These are phyloP conservation scores for Fistularia commersonii DNA, from an alignment of 2,797 vertebrate genomes.

Conservation along the genomic window DNA sequence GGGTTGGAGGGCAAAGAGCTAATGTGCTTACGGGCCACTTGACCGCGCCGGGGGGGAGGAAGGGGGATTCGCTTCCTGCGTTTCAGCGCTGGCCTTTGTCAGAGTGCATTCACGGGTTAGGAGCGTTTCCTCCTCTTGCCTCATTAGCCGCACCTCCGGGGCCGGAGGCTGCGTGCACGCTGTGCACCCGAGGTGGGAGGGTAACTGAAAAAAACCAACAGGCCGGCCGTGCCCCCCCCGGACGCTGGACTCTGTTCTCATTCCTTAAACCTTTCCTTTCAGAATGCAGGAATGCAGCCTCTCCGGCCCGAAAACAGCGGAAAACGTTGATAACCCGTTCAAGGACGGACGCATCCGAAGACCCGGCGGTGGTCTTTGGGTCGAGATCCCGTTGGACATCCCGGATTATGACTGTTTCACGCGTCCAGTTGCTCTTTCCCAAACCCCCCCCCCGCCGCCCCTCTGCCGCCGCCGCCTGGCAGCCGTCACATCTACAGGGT, in stretches of 20 bases:
- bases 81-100: conserved; percentile 24
- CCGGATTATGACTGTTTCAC: conserved; percentile 39
- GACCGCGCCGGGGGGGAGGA: conserved; percentile 21
- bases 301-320: too few species aligned
- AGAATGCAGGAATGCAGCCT: conserved; percentile 11
- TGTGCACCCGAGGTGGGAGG: conserved; percentile 1
- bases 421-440: background rate
- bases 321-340: background rate
- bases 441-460: conserved; percentile 1
- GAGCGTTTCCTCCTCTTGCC: conserved; percentile 37
- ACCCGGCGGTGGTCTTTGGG: conserved; percentile 7
- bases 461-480: conserved; percentile 4
- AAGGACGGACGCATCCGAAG: conserved; percentile 24
- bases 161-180: conserved; percentile 24
- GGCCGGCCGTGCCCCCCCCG: too few species aligned
- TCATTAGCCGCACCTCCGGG: conserved; percentile 59
- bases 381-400: conserved; percentile 4
- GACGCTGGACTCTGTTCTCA: conserved; percentile 24
- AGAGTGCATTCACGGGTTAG: conserved; percentile 53
- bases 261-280: background rate
- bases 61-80: conserved; percentile 52
- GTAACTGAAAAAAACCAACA: too few species aligned
- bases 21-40: conserved; percentile 17
- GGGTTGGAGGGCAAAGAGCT: conserved; percentile 1
- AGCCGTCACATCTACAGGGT: conserved; percentile 33